phyloP scores from a whole-genome alignment of 2,797 vertebrate genomes.

The Potorous gilbertii region DNA sequence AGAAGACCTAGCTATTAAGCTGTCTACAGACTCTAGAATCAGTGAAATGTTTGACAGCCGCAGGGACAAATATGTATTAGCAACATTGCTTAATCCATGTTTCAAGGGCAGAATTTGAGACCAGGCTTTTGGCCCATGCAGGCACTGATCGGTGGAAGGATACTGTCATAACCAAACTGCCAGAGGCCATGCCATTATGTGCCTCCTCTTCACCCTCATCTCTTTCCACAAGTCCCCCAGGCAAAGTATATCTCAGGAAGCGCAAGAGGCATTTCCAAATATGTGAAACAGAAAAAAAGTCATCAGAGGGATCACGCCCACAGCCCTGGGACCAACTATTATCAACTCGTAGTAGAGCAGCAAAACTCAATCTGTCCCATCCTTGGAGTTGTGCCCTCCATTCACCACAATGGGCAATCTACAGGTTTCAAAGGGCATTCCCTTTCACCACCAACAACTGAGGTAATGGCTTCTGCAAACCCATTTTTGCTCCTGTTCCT shows the following conservation, averaged over 20 bases:
- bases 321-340: slow-evolving; percentile 71
- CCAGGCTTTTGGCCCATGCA: slow-evolving; percentile 80
- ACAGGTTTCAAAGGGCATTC: slow-evolving; percentile 73
- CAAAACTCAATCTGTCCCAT: slow-evolving; percentile 76
- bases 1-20: slow-evolving; percentile 87
- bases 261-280: slow-evolving; percentile 79
- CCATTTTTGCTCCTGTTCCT: background rate
- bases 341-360: slow-evolving; percentile 74
- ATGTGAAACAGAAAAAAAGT: slow-evolving; percentile 73
- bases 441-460: background rate
- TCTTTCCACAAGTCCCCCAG: slow-evolving; percentile 75
- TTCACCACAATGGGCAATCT: slow-evolving; percentile 72
- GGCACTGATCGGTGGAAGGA: slow-evolving; percentile 80
- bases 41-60: slow-evolving; percentile 86
- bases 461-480: background rate
- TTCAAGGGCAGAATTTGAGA: slow-evolving; percentile 86
- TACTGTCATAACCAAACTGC: slow-evolving; percentile 82
- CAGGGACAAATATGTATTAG: slow-evolving; percentile 85
- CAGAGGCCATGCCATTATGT: slow-evolving; percentile 77
- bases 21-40: slow-evolving; percentile 85
- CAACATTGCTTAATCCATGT: slow-evolving; percentile 86
- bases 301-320: slow-evolving; percentile 68
- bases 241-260: slow-evolving; percentile 80
- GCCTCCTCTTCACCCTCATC: slow-evolving; percentile 76
- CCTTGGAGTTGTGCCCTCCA: slow-evolving; percentile 56